Base-by-base conservation (phyloP, 2,888 invertebrate species). In the Tridacna crocea region DNA sequence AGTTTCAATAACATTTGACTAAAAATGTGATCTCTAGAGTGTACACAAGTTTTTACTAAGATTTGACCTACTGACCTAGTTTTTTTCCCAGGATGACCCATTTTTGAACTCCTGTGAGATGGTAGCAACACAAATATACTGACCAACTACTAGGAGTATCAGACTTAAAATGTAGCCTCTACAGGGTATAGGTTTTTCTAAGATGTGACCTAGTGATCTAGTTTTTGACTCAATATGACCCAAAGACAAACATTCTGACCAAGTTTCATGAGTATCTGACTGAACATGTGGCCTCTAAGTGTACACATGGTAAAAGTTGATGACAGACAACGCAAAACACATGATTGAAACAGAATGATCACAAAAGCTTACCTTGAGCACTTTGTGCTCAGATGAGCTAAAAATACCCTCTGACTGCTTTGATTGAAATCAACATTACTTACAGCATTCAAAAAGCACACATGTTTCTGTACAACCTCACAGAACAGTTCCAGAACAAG, bases 401-500 rank as follows among this genome's bases (percentile, higher is more conserved):
- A 51, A 51, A 51, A 51, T 51, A 51, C 11, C 51, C 51, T 13
- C 11, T 11, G 51, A 13, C 19, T 22, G 15, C n/a, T n/a, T 51
- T 48, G 2, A 36, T 48, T 24, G 51, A 72, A 22, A 72, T 17
- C 26, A 36, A 36, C 36, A 8, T 72, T 87, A 36, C 36, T 84
- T 85, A 93, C 93, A 85, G 87, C 79, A 70, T 88, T 88, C 17
- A 96, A 94, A 88, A 96, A 96, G 89, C 96, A 96, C 77, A 97
- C 94, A 95, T 97, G 96, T 83, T 96, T 95, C 89, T 96, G 96
- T 0, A 97, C 96, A 89, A 96, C 96, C 92, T 97, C 96, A 60
- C 96, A 96, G 84, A 97, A 96, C 60, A 97, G 94, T 92, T 97
- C 96, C 82, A 97, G 94, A 65, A 97, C 96, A 19, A 97, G 95